Percentiles rank a stretch among this genome's conserved stretches.
Conservation (phyloP, 2,797 vertebrate genomes). For the Mormyrus hasselquistii region DNA sequence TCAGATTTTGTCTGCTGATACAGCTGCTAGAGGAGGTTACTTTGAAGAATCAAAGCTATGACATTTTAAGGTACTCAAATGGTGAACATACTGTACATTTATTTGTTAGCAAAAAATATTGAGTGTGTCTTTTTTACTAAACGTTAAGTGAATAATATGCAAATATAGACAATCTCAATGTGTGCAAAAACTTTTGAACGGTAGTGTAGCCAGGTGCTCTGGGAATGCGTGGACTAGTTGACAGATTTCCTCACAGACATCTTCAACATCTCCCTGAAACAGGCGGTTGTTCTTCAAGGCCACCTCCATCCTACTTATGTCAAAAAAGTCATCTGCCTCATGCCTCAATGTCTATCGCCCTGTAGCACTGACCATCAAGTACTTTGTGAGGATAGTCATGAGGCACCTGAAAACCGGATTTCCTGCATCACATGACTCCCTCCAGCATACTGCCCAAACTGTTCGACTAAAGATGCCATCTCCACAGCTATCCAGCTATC, state of each 20-base stretch:
- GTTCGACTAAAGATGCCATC: not conserved
- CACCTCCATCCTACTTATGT: too few relatives aligned
- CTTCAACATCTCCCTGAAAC: not conserved
- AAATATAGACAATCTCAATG: too few relatives aligned
- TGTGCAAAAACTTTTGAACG: too few relatives aligned
- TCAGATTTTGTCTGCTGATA: too few relatives aligned
- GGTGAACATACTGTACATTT: too few relatives aligned
- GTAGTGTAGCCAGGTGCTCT: not conserved
- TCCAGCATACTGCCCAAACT: not conserved
- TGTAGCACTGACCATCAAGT: not conserved
- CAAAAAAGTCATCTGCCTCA: not conserved
- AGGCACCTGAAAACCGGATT: not conserved
- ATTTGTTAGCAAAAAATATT: too few relatives aligned
- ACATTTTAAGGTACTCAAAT: too few relatives aligned
- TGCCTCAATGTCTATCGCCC: not conserved
- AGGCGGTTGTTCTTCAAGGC: not conserved
- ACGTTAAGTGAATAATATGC: too few relatives aligned
- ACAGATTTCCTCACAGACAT: not conserved
- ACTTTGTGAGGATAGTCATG: not conserved
- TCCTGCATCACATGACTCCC: not conserved
- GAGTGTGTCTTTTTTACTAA: too few relatives aligned
- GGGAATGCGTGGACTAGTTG: not conserved
- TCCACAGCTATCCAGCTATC: not conserved
- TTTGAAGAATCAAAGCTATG: too few relatives aligned
- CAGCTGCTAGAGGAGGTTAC: too few relatives aligned